Evolutionary conservation across 2,113 vertebrate species (phyloP), one percentile per base, ranked within the genome.

Genomic region (Rhinolophus sinicus): DNA sequence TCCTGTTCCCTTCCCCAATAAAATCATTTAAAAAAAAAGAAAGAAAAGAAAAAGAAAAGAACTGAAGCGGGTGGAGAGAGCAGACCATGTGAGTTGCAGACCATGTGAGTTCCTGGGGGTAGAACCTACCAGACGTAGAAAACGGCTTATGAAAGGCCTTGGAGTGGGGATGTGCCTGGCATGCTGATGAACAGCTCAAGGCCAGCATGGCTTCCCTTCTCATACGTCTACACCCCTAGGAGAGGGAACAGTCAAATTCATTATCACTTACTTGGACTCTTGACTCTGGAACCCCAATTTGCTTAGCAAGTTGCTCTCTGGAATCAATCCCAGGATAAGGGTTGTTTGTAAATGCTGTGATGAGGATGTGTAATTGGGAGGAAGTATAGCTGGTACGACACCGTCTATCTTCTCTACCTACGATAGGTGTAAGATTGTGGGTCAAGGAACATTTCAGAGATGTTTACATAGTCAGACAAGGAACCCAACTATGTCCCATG

Each of bases 251-350:
- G n/a, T 13, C 12, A 26, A 9, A 38, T 21, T 35, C n/a, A 18
- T 86, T 6, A 15, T 33, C 12, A 62, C 81, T 70, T 75, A 93
- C 96, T 24, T 95, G 77, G 64, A 92, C 19, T 94, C 78, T 92
- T 76, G 88, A 81, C 73, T 96, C 84, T 24, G 84, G 58, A 89
- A 96, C 22, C 13, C 84, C 89, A 9, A 62, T 81, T 64, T 92
- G 67, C 62, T 70, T 24, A 47, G 95, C 90, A 26, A 97, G 96
- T n/a, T 82, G 58, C 83, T 96, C 38, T 86, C 92, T 94, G 89
- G 52, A 76, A 18, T 64, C 21, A 15, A 86, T 40, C 30, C 78
- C 67, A 19, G 93, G 92, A 67, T 95, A 97, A 19, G 94, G 87
- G 54, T 69, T 77, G 8, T 44, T 88, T 16, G 2, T 22, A 62